phyloP scores from a whole-genome alignment of 2,113 vertebrate species.

The Bos indicus region DNA sequence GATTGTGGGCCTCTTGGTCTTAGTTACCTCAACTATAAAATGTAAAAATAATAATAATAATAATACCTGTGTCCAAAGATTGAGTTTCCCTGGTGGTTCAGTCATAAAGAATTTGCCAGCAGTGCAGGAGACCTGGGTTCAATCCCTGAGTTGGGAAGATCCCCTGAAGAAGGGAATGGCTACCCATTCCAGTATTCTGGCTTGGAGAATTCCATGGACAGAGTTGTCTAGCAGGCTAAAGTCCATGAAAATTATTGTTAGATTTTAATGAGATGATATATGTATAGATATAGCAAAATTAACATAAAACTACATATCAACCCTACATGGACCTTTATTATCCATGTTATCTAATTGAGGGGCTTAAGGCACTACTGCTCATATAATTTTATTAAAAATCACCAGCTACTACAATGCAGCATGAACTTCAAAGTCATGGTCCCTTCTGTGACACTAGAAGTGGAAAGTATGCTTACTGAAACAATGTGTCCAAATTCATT shows the following conservation, averaged over 20 bases:
- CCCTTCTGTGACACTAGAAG: background rate
- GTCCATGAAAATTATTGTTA: background rate
- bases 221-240: background rate
- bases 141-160: background rate
- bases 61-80: background rate
- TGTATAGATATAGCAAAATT: background rate
- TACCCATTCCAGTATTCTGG: background rate
- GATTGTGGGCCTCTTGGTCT: background rate
- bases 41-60: background rate
- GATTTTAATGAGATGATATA: background rate
- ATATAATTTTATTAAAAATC: background rate
- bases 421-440: background rate
- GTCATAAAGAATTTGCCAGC: background rate
- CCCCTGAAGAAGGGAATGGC: background rate
- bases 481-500: background rate
- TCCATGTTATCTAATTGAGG: background rate
- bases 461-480: background rate
- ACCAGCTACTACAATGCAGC: background rate
- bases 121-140: background rate
- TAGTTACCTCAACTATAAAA: background rate
- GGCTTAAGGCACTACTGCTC: background rate
- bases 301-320: background rate
- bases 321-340: background rate
- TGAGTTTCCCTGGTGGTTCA: background rate
- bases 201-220: background rate